Percentiles rank a stretch among this genome's conserved stretches.
Evolutionary conservation across 2,113 vertebrate species (phyloP).

Genomic region (Varanus komodoensis): DNA sequence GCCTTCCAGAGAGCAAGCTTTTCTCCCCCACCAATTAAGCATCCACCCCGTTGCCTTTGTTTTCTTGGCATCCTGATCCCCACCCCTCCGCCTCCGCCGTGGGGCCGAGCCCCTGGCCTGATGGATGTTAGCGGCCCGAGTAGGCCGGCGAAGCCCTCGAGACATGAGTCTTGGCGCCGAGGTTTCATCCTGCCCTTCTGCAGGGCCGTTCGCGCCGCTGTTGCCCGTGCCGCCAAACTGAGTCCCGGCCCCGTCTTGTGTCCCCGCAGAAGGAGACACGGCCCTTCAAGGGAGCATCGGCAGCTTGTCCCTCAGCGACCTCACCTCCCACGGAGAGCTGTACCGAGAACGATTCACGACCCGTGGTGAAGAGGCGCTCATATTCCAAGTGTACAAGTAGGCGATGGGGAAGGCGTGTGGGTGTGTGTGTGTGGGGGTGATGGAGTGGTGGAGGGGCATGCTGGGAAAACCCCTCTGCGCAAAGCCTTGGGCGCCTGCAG

Average conservation of each 20-base stretch:
- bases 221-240: no score
- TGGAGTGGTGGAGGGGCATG: no score
- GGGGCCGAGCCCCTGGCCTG: neutral
- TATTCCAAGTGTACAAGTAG: slow-evolving; percentile 93
- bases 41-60: neutral
- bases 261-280: slow-evolving; percentile 88
- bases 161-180: neutral
- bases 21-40: neutral
- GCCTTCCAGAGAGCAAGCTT: neutral
- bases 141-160: neutral
- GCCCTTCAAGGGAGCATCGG: slow-evolving; percentile 92
- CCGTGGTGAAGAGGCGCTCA: slow-evolving; percentile 91
- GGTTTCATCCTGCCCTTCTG: no score
- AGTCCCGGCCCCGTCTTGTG: neutral
- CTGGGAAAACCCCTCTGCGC: no score
- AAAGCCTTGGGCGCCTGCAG: no score
- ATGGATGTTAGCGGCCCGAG: neutral
- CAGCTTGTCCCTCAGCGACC: slow-evolving; percentile 93
- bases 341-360: slow-evolving; percentile 96
- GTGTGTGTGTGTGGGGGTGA: neutral
- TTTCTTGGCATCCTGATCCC: neutral
- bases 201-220: no score
- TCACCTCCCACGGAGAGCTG: slow-evolving; percentile 93
- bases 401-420: slow-evolving; percentile 2
- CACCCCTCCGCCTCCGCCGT: no score